phyloP scores from a whole-genome alignment of 2,113 vertebrate genomes.

The Pangasianodon hypophthalmus region DNA sequence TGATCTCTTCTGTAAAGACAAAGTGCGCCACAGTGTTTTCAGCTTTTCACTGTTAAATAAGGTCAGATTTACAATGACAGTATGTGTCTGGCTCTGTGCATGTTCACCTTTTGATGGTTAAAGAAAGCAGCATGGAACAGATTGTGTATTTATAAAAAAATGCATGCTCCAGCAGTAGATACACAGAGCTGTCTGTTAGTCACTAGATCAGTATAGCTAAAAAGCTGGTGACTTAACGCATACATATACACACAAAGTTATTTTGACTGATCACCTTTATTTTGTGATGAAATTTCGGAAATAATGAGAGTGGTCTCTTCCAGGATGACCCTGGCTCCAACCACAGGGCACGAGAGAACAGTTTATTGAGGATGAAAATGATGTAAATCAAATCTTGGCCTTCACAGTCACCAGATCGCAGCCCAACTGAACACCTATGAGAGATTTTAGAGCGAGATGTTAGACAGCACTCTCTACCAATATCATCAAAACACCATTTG shows the following conservation, averaged over 20 bases:
- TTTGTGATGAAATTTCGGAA: neutral
- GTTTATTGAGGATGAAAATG: neutral
- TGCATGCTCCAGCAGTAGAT: neutral
- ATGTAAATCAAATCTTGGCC: neutral
- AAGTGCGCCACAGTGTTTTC: slow-evolving; percentile 55
- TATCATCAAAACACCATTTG: neutral
- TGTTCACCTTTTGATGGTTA: neutral
- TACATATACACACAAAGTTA: neutral
- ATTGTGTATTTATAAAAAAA: neutral
- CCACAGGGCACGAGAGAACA: neutral
- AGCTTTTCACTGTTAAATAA: slow-evolving; percentile 52
- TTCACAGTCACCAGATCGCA: neutral
- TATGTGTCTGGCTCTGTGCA: neutral
- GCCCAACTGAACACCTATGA: neutral
- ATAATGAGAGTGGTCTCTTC: no score
- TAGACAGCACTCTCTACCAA: neutral
- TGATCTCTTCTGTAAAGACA: slow-evolving; percentile 60
- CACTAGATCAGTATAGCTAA: neutral
- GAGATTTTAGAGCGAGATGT: neutral
- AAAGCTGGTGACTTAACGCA: neutral
- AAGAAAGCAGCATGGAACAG: neutral
- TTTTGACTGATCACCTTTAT: neutral
- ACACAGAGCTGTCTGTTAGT: neutral
- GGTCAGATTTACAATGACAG: slow-evolving; percentile 22
- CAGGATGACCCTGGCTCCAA: neutral